A percentile compares a stretch with the other conserved stretches of the same genome.
Conservation (phyloP, 1,140 invertebrate species). For the Propsilocerus akamusi region DNA sequence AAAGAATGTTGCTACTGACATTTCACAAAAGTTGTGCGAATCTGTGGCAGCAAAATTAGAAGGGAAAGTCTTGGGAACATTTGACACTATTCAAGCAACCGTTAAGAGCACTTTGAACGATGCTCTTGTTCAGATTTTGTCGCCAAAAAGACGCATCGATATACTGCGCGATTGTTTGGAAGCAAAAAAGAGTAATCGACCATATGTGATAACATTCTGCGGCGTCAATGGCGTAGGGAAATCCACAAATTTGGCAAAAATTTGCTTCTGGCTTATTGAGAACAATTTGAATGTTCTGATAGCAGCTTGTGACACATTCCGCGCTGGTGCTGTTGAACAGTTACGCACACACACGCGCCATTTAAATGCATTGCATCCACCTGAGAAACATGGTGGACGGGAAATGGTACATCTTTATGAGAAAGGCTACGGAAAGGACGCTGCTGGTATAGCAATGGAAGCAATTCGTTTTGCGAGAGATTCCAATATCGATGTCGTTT, state of each 20-base stretch:
- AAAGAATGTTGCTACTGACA: constrained; percentile 97
- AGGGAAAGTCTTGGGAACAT: constrained; percentile 84
- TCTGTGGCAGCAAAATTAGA: constrained; percentile 84
- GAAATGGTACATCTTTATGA: constrained; percentile 91
- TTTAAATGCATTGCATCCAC: constrained; percentile 84
- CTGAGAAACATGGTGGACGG: constrained; percentile 42
- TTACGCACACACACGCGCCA: constrained; percentile 87
- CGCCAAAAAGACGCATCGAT: constrained; percentile 86
- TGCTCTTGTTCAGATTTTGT: constrained; percentile 78
- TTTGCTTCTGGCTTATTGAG: constrained; percentile 98
- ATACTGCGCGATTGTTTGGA: constrained; percentile 92
- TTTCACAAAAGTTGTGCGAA: constrained; percentile 85
- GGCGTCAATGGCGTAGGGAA: constrained; percentile 99
- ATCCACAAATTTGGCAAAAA: constrained; percentile 98
- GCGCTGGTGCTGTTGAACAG: constrained; percentile 97
- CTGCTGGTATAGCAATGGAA: constrained; percentile 93
- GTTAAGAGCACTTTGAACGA: constrained; percentile 67
- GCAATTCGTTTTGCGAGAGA: constrained; percentile 81
- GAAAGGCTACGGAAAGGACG: constrained; percentile 97
- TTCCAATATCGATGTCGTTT: constrained; percentile 68
- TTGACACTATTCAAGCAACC: constrained; percentile 71
- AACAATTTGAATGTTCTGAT: constrained; percentile 93
- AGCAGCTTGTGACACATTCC: constrained; percentile 97
- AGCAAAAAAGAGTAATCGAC: constrained; percentile 56
- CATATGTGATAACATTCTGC: constrained; percentile 95